Evolutionary conservation across 2,797 vertebrate species (phyloP), one percentile per base, ranked within the genome.

Genomic region (Fundulus diaphanus): DNA sequence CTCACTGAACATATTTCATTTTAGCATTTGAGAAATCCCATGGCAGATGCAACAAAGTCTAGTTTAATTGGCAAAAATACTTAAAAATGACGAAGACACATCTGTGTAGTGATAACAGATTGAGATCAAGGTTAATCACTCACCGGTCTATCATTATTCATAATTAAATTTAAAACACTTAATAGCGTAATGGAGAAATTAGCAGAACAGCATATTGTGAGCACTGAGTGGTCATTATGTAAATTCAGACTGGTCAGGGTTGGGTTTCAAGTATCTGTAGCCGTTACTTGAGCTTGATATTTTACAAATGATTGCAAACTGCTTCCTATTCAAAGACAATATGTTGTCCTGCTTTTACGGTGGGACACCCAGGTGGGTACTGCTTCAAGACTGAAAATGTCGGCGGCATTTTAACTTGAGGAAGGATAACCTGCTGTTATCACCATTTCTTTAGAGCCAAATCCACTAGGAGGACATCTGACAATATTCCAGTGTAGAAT

Each of bases 381-480:
- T 31, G 57, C 61, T 52, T 54, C 7, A 4, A 56, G 52, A 72
- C 46, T 22, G 54, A 48, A 69, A 73, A 46, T 24, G 48, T 49
- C 70, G 78, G 73, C 66, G 76, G 20, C n/a, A 35, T 68, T 68
- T 65, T 72, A 77, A 16, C 24, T 27, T 1, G 52, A 70, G 46
- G 52, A 33, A 68, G 49, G 67, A 79, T 7, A 57, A 84, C 72
- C 74, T 70, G 78, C 66, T 59, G 59, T 57, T 72, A 80, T 80
- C 68, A n/a, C 49, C n/a, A 31, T 35, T 73, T 29, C 24, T 49
- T 40, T 48, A 73, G 44, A 49, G 68, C 71, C 51, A 82, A 78
- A 72, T 29, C 57, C 73, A 84, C 24, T 33, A 68, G 70, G 70
- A 54, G 46, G 63, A 59, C 22, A 76, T 27, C 12, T 44, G 56